Percentiles rank a stretch among this genome's conserved stretches.
phyloP scores from a whole-genome alignment of 2,797 vertebrate species.

The Labeo calbasu region DNA sequence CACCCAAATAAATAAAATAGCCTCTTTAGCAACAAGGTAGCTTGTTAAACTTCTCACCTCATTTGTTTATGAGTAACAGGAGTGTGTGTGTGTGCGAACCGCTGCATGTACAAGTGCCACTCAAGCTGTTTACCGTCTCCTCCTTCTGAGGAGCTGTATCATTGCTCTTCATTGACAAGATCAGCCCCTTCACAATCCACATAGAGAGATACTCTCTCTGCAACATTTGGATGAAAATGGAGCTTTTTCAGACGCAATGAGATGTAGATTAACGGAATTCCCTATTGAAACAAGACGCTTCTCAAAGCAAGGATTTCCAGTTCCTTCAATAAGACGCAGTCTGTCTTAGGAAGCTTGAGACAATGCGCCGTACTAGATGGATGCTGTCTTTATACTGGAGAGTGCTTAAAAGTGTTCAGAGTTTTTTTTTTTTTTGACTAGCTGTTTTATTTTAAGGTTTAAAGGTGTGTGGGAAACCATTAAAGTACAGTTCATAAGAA shows the following conservation, averaged over 20 bases:
- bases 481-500: not conserved
- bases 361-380: slow-evolving; percentile 26
- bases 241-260: slow-evolving; percentile 44
- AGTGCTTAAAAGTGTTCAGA: slow-evolving; percentile 39
- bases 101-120: slow-evolving; percentile 64
- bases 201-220: slow-evolving; percentile 16
- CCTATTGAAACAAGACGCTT: slow-evolving; percentile 20
- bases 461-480: slow-evolving; percentile 3
- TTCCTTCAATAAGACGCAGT: slow-evolving; percentile 31
- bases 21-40: slow-evolving; percentile 66
- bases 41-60: slow-evolving; percentile 72
- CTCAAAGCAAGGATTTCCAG: slow-evolving; percentile 44
- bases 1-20: slow-evolving; percentile 54
- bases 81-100: slow-evolving; percentile 53
- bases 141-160: slow-evolving; percentile 61
- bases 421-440: slow-evolving; percentile 25
- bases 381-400: slow-evolving; percentile 24
- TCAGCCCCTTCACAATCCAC: slow-evolving; percentile 28
- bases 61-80: slow-evolving; percentile 70
- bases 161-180: slow-evolving; percentile 66
- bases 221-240: slow-evolving; percentile 49
- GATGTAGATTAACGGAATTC: slow-evolving; percentile 41
- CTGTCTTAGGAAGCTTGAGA: slow-evolving; percentile 28
- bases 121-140: slow-evolving; percentile 70
- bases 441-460: not conserved